Evolutionary conservation across 2,888 invertebrate species (phyloP), one percentile per base, ranked within the genome.

Genomic region (Entomobrya proxima): DNA sequence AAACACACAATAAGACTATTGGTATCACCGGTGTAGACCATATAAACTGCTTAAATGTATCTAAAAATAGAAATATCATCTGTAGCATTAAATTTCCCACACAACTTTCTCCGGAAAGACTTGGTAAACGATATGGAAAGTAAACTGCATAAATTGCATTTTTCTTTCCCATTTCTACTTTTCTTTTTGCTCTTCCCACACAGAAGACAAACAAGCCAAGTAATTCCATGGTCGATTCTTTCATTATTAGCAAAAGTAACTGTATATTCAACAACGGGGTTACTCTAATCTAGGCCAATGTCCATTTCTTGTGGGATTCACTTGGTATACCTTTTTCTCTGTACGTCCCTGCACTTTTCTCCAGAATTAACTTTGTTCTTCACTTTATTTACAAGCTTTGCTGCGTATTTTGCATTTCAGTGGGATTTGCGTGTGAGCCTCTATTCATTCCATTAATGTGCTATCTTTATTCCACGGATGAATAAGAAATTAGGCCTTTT

Each of bases 231-330:
- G 74, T 74, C 21, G 52, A 74, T 74, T 50, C n/a, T n/a, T 74
- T 74, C 52, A 74, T 76, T n/a, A 75, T 75, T 55, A 47, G 27
- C 27, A 37, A 50, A n/a, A n/a, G n/a, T n/a, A n/a, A n/a, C n/a
- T n/a, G n/a, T 37, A 24, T n/a, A 13, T 40, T 67, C 37, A 67
- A 37, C 40, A 32, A 7, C 44, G 44, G 40, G 13, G 21, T 35
- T 74, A 35, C 21, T 37, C 27, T 47, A 80, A 80, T 80, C 72
- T 80, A 72, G 80, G 80, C 72, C 80, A 80, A 40, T 69, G 72
- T 37, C 67, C 79, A 52, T 24, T 21, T 52, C 13, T 67, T 15
- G 9, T 40, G 13, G 18, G 7, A 7, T n/a, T n/a, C n/a, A n/a
- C n/a, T n/a, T n/a, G n/a, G 44, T 69, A 44, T 69, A 44, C 40